Percentiles rank a stretch among this genome's conserved stretches.
These are phyloP conservation scores for Tholera decimalis DNA, from an alignment of 2,888 invertebrate genomes.

Conservation along the genomic window DNA sequence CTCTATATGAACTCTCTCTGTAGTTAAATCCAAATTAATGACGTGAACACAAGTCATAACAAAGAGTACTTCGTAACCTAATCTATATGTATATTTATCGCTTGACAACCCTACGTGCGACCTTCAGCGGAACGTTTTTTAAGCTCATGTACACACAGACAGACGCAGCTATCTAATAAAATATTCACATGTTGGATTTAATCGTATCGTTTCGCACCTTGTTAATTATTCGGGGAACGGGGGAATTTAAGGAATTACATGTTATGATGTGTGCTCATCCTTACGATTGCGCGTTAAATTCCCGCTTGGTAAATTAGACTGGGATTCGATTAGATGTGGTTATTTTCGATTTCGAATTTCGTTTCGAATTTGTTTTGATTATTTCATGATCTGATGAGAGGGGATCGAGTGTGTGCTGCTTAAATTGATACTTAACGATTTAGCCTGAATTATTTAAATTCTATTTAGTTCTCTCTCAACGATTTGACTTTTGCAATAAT, in stretches of 20 bases:
- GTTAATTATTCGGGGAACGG: constrained; percentile 57
- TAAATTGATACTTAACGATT: background rate
- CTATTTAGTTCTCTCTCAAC: no score
- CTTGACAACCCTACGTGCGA: constrained; percentile 33
- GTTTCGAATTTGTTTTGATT: constrained; percentile 2
- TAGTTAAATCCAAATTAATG: no score
- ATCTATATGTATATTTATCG: background rate
- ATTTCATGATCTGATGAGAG: constrained; percentile 1
- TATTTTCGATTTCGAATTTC: constrained; percentile 31
- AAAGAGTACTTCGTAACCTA: no score
- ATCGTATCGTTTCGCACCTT: constrained; percentile 51
- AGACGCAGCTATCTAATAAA: constrained; percentile 34
- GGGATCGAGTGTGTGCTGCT: background rate
- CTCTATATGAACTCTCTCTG: no score
- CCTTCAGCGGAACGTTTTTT: constrained; percentile 38
- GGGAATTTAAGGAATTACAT: constrained; percentile 44
- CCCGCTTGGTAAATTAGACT: constrained; percentile 28
- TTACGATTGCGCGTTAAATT: constrained; percentile 46
- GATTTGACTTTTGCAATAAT: no score
- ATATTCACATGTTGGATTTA: constrained; percentile 62
- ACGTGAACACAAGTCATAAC: no score
- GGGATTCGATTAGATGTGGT: constrained; percentile 39
- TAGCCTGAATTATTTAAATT: no score
- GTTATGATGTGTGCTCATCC: constrained; percentile 40
- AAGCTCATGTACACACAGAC: constrained; percentile 8